Evolutionary conservation across 2,113 vertebrate genomes (phyloP), one percentile per base, ranked within the genome.

Genomic region (Oreocharis arfaki): DNA sequence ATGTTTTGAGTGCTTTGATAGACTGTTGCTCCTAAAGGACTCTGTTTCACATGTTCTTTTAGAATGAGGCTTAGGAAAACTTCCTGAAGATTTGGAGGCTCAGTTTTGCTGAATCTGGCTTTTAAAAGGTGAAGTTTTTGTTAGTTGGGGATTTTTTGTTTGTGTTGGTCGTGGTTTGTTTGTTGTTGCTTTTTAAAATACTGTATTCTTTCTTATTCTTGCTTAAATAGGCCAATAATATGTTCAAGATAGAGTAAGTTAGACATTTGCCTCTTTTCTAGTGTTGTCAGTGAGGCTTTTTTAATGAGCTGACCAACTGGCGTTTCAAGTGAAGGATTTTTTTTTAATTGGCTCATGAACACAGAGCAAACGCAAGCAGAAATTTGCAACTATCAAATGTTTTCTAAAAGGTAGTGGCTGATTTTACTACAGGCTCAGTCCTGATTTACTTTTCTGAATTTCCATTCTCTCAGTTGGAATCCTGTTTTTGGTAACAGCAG

Each of bases 241-340:
- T 7, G 10, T 47, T 64, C 30, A 69, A 46, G 50, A 44, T n/a
- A 84, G 78, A 41, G 42, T 21, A 20, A 39, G 4, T 70, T 27
- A 87, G 73, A 52, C 13, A 24, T 85, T 76, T 80, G 13, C 37
- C 23, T 19, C 32, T 76, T 86, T 64, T 76, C 30, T 55, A 27
- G 26, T 52, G 39, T 63, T 84, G 39, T 68, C 46, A 73, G 35
- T 44, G n/a, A 69, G 35, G 42, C 49, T 71, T 94, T 93, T 95
- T 90, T 81, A 93, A 95, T 83, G 85, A 93, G 82, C 55, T 88
- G 92, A 61, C 64, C 76, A 85, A 80, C 21, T 87, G 80, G 46
- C 75, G 69, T 83, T 96, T 92, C 46, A 73, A 65, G 50, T 60
- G 46, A 95, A 82, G 32, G 46, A 32, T 39, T 82, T 64, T 33